Conservation (phyloP, 2,797 vertebrate genomes). For the Eospalax fontanierii region DNA sequence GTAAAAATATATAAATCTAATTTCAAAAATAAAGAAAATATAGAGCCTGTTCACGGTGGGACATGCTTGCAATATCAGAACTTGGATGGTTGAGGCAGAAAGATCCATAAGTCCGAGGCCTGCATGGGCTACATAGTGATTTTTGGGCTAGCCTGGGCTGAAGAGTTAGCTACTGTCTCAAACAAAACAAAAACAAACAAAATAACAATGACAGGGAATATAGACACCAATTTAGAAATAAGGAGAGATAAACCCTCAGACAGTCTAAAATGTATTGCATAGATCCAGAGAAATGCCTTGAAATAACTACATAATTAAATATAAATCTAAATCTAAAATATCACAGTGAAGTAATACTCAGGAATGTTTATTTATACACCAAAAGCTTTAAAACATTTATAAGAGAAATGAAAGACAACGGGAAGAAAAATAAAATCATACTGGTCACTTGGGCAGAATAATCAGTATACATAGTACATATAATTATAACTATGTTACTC, state of each 20-base stretch:
- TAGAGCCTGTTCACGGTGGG: not conserved
- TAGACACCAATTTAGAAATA: not conserved
- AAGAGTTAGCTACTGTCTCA: not conserved
- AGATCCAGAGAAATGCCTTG: not conserved
- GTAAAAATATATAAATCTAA: not conserved
- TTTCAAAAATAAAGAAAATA: not conserved
- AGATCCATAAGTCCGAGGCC: not conserved
- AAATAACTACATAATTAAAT: not conserved
- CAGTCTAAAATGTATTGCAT: conserved; percentile 7
- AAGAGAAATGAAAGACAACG: not conserved
- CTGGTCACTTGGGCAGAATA: not conserved
- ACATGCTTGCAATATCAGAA: not conserved
- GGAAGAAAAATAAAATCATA: conserved; percentile 1
- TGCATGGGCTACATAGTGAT: not conserved
- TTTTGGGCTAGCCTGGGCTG: not conserved
- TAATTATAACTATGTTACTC: not conserved
- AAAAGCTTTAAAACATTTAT: not conserved
- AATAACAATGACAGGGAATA: not conserved
- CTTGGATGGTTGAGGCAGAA: not conserved
- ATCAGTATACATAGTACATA: not conserved
- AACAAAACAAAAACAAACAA: not conserved
- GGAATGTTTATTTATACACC: not conserved
- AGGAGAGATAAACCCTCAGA: not conserved
- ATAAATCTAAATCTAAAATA: not conserved
- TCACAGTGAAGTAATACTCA: not conserved